Evolutionary conservation across 2,888 invertebrate species (phyloP).

Genomic region (Napeogenes sylphis): DNA sequence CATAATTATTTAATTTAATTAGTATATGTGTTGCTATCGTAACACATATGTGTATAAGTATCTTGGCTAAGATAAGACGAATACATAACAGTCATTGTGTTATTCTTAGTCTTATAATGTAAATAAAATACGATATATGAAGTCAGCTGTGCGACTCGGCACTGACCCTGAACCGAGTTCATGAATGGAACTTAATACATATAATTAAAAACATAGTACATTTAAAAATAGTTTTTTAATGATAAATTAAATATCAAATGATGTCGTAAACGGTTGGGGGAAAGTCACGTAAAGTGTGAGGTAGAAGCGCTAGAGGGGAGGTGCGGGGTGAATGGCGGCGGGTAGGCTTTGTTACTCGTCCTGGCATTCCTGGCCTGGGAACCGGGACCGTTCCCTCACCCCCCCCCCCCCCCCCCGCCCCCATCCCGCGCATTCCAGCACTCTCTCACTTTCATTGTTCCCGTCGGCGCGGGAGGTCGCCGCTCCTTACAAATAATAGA

Average conservation of each 20-base stretch:
- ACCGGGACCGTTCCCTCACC: constrained; percentile 58
- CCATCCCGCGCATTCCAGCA: constrained; percentile 64
- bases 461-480: constrained; percentile 74
- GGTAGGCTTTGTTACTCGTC: constrained; percentile 74
- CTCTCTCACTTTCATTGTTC: constrained; percentile 78
- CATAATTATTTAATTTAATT: no score
- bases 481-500: constrained; percentile 64
- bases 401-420: constrained; percentile 37
- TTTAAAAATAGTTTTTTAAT: neutral
- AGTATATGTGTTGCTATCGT: no score
- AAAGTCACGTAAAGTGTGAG: constrained; percentile 69
- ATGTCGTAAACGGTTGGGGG: constrained; percentile 54
- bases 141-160: constrained; percentile 53
- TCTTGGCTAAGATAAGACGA: constrained; percentile 9
- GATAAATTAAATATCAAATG: constrained; percentile 27
- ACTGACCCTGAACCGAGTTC: constrained; percentile 52
- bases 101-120: constrained; percentile 23
- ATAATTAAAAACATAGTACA: neutral
- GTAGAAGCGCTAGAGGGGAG: constrained; percentile 43
- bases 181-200: constrained; percentile 50
- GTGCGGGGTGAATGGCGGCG: constrained; percentile 71
- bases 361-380: constrained; percentile 77
- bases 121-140: constrained; percentile 35
- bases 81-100: constrained; percentile 23
- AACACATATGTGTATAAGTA: no score